Base-by-base conservation (phyloP, 2,113 vertebrate genomes). In the Lipotes vexillifer region DNA sequence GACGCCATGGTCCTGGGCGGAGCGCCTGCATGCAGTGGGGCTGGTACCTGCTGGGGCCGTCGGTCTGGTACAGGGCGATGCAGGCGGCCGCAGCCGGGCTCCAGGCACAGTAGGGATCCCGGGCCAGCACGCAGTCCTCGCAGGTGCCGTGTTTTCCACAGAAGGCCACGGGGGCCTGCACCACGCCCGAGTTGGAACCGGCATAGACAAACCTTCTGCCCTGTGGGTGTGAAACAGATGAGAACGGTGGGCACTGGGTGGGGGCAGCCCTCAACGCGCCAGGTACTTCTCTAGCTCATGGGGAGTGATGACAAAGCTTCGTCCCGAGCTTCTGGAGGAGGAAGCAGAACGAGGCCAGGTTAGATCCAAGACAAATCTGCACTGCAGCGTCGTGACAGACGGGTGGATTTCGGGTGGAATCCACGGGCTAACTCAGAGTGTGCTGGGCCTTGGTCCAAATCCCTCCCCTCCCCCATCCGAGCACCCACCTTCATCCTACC, bases 101-200 rank as follows among this genome's bases (percentile, higher is more conserved):
- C 99, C 99, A 99, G 93, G 99, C 99, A 38, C 99, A 99, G 94
- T 99, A 99, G 6, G 99, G 99, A 98, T 99, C 99, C 68, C 99
- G 99, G 20, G 99, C 99, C 88, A 99, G 97, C 95, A 99, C 84
- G 18, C 99, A 99, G 98, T 99, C 99, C 13, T 97, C 97, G 4
- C 99, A 99, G 86, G 99, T 99, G 25, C 69, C 87, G 20, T 99
- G 99, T 93, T 99, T 99, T 77, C 98, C 97, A 55, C 99, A 99
- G 98, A 99, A 99, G 9, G 99, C 99, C 88, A 99, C 98, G 0
- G 99, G 99, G 7, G 99, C 98, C 98, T 99, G 99, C 65, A 99
- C 99, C 49, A 99, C 99, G 0, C 99, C 99, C 0, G 99, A 99
- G 99, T 99, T 99, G 17, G 99, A 99, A 23, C 99, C 99, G 4